These are phyloP conservation scores for Myotis yumanensis DNA, from an alignment of 2,113 vertebrate genomes.

Conservation along the genomic window DNA sequence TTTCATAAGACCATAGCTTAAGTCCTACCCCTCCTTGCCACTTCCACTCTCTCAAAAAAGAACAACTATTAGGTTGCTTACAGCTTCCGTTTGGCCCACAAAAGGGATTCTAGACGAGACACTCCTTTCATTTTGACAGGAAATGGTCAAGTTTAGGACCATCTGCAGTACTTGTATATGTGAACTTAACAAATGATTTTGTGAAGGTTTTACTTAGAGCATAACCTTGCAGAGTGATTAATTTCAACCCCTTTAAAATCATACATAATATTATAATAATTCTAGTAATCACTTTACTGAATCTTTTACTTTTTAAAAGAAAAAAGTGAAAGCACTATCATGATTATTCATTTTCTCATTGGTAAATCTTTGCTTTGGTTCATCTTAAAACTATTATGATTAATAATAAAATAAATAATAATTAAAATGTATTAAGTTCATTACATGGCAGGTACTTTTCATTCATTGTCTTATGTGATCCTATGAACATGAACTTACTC, in stretches of 20 bases:
- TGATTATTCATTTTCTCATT: neutral
- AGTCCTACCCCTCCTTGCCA: neutral
- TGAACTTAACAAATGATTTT: conserved; percentile 17
- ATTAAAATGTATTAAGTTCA: neutral
- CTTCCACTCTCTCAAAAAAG: neutral
- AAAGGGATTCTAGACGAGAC: neutral
- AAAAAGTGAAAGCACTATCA: neutral
- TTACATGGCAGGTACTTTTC: neutral
- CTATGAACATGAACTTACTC: neutral
- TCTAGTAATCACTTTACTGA: neutral
- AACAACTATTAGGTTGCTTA: neutral
- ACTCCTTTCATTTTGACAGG: neutral
- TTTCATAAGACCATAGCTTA: neutral
- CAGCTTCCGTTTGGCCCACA: neutral
- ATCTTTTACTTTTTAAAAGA: neutral
- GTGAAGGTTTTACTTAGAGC: neutral
- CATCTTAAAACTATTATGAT: conserved; percentile 6
- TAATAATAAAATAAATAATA: neutral
- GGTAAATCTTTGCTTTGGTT: conserved; percentile 5
- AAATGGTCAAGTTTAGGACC: neutral
- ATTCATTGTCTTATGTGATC: neutral
- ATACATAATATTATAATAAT: neutral
- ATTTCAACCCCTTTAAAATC: neutral
- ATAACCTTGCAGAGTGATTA: neutral
- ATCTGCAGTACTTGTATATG: neutral